Evolutionary conservation across 2,888 invertebrate genomes (phyloP), one percentile per base, ranked within the genome.

Genomic region (Melanotus villosus): DNA sequence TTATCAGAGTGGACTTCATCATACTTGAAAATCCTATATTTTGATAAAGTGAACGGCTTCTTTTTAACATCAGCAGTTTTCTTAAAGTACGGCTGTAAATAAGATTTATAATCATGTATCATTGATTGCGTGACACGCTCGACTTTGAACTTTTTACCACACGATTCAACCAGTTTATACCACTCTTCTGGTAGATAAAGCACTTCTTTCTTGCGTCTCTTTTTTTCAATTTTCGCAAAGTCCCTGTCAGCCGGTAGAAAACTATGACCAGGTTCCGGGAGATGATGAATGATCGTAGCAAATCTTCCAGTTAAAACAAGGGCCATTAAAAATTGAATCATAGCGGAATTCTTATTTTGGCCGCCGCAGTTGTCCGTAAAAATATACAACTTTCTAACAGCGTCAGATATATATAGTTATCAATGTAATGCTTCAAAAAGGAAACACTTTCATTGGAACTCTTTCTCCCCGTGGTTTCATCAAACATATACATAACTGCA

Each of bases 401-500:
- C n/a, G n/a, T n/a, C n/a, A n/a, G n/a, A n/a, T n/a, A n/a, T n/a
- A n/a, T n/a, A n/a, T n/a, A n/a, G n/a, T n/a, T n/a, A n/a, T n/a
- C n/a, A n/a, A n/a, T n/a, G n/a, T n/a, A n/a, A 47, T 60, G 47
- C 2, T 2, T 2, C 5, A 47, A 32, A 45, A 60, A 50, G 1
- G n/a, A 43, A 1, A 62, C 23, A 2, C 14, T 16, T 12, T 50
- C 50, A 10, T 12, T 36, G 2, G 34, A 21, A 1, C 36, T 36
- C 18, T 62, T 50, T 45, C 21, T 45, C 16, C 10, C 54, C 1
- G 21, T n/a, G 19, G 12, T 47, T 9, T 60, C 47, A 10, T 60
- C 60, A 30, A 21, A 60, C 60, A 60, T 60, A 18, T 43, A 59
- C 1, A 14, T 34, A 1, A 26, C 45, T 14, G 59, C 3, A 6